These are phyloP conservation scores for Calephelis perditalis DNA, from an alignment of 2,888 invertebrate genomes.

Conservation along the genomic window DNA sequence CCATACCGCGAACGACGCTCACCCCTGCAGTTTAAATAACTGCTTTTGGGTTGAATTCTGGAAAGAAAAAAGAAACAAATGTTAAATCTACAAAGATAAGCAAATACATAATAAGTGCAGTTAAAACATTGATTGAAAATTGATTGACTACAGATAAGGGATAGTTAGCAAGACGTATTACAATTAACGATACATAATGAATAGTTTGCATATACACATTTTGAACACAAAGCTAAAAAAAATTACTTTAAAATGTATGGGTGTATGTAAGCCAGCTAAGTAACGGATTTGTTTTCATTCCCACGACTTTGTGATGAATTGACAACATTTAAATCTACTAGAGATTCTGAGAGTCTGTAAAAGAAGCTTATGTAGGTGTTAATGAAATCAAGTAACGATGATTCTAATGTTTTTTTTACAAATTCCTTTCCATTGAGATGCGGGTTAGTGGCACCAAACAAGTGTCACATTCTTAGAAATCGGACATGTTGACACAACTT, in stretches of 20 bases:
- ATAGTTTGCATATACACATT: too few species aligned
- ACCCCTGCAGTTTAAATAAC: conserved; percentile 43
- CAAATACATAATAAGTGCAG: background rate
- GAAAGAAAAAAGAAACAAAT: conserved; percentile 48
- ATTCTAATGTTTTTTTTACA: conserved; percentile 62
- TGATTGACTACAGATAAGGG: too few species aligned
- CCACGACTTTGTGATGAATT: too few species aligned
- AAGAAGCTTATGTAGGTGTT: background rate
- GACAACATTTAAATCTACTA: too few species aligned
- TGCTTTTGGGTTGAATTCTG: conserved; percentile 58
- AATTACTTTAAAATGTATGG: too few species aligned
- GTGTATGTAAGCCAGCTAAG: too few species aligned
- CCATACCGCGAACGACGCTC: conserved; percentile 65
- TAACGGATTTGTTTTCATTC: too few species aligned
- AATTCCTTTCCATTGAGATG: conserved; percentile 62
- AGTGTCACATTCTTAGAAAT: conserved; percentile 44
- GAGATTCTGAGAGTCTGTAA: too few species aligned
- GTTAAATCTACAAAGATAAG: background rate
- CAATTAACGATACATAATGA: too few species aligned
- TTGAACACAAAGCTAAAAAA: too few species aligned
- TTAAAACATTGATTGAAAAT: too few species aligned
- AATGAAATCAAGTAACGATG: conserved; percentile 27
- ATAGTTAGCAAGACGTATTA: too few species aligned
- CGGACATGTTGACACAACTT: conserved; percentile 65
- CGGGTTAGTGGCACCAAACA: conserved; percentile 66